Conservation (phyloP, 1,140 invertebrate genomes). For the Diabrotica undecimpunctata region DNA sequence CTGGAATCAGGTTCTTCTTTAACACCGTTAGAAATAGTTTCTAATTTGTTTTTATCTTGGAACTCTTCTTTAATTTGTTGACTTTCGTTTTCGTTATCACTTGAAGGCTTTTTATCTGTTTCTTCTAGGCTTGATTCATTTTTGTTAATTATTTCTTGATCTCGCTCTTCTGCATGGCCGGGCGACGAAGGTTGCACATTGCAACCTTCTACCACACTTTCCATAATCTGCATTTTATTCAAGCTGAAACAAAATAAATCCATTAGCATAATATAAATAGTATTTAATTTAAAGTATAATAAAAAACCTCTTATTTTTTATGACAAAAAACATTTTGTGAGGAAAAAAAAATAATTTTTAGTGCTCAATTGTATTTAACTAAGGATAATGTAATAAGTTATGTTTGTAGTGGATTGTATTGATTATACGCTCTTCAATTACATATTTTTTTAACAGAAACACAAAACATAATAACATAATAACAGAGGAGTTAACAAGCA, state of each 20-base stretch:
- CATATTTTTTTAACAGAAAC: no score
- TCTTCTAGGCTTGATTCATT: slow-evolving; percentile 22
- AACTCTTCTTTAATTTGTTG: slow-evolving; percentile 16
- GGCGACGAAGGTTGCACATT: slow-evolving; percentile 43
- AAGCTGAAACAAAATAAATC: slow-evolving; percentile 41
- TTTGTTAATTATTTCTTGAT: slow-evolving; percentile 20
- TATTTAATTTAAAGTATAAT: neutral
- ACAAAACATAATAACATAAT: no score
- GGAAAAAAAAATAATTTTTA: neutral
- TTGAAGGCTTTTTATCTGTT: slow-evolving; percentile 17
- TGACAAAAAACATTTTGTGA: neutral
- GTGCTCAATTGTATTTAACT: neutral
- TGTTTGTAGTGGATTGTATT: no score
- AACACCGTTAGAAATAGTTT: slow-evolving; percentile 12
- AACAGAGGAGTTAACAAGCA: no score
- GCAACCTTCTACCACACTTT: slow-evolving; percentile 45
- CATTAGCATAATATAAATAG: neutral
- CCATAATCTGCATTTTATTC: slow-evolving; percentile 49
- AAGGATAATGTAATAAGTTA: no score
- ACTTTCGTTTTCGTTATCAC: slow-evolving; percentile 17
- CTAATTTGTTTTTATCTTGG: slow-evolving; percentile 6
- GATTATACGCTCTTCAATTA: no score
- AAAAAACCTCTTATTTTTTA: neutral
- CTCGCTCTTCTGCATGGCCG: slow-evolving; percentile 43
- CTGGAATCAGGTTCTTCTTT: slow-evolving; percentile 17